Conservation (phyloP, 2,797 vertebrate species). For the Clamator glandarius region DNA sequence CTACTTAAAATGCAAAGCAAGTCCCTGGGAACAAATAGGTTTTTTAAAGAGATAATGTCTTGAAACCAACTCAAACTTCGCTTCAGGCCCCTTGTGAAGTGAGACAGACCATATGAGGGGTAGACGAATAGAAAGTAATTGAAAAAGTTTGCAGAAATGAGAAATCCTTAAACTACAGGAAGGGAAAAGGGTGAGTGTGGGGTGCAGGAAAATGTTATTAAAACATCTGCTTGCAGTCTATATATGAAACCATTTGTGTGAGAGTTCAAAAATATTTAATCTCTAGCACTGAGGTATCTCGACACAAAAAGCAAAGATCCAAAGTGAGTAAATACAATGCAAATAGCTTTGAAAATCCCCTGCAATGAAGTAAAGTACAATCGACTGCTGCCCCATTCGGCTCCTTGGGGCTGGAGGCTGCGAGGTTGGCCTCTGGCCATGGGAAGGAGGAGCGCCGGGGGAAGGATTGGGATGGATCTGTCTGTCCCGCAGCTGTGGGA, state of each 20-base stretch:
- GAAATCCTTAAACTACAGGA: neutral
- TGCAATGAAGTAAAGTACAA: neutral
- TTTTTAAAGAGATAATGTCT: neutral
- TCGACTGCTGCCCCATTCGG: fast-evolving
- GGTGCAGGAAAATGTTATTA: neutral
- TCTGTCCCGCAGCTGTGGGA: neutral
- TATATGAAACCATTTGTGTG: neutral
- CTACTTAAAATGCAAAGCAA: neutral
- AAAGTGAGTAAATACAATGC: neutral
- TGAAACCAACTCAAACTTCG: neutral
- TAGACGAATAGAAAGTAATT: neutral
- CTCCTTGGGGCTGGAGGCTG: neutral
- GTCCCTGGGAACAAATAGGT: too few relatives aligned
- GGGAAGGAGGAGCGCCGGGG: neutral
- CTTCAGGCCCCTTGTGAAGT: neutral
- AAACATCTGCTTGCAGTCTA: neutral
- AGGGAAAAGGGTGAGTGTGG: neutral
- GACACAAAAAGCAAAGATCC: neutral
- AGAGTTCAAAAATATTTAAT: neutral
- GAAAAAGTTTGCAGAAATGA: neutral
- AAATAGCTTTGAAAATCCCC: neutral
- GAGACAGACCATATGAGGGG: neutral
- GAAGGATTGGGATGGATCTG: neutral
- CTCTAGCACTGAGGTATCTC: neutral
- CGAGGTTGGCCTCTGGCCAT: fast-evolving